Conservation (phyloP, 2,113 vertebrate species). For the Ciconia boyciana region DNA sequence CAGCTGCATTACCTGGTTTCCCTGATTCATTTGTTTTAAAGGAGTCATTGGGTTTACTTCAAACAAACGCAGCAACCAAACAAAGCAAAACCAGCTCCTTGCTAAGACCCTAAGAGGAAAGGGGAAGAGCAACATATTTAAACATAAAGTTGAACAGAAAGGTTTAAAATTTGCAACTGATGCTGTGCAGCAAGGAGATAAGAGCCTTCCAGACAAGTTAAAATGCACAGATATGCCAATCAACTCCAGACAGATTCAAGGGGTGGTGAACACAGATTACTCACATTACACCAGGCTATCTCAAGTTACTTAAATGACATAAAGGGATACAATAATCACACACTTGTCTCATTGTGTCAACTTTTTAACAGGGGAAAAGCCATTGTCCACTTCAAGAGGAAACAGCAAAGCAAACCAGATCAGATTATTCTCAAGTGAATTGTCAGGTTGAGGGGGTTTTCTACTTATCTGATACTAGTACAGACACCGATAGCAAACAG, state of each 20-base stretch:
- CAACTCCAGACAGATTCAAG: constrained; percentile 42
- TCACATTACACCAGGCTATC: constrained; percentile 37
- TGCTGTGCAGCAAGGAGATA: constrained; percentile 45
- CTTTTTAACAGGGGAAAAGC: constrained; percentile 62
- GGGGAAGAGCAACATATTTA: constrained; percentile 34
- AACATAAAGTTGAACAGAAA: constrained; percentile 46
- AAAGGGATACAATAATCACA: constrained; percentile 70
- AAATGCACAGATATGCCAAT: constrained; percentile 49
- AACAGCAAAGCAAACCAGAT: constrained; percentile 61
- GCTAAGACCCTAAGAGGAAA: not conserved
- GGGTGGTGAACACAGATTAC: constrained; percentile 34
- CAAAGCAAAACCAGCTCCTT: constrained; percentile 11
- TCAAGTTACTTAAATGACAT: constrained; percentile 61
- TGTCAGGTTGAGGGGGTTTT: constrained; percentile 58
- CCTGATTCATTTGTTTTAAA: constrained; percentile 7
- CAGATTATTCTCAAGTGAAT: constrained; percentile 66
- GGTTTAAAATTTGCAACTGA: constrained; percentile 61
- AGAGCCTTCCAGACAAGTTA: constrained; percentile 53
- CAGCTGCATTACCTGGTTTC: constrained; percentile 22
- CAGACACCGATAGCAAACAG: constrained; percentile 32
- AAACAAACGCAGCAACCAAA: constrained; percentile 32
- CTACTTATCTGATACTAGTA: constrained; percentile 32
- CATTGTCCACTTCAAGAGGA: constrained; percentile 68
- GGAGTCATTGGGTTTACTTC: constrained; percentile 26
- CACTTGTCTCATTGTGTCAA: constrained; percentile 69